Percentiles rank a stretch among this genome's conserved stretches.
These are phyloP conservation scores for Cerastoderma edule DNA, from an alignment of 2,888 invertebrate genomes.

Conservation along the genomic window DNA sequence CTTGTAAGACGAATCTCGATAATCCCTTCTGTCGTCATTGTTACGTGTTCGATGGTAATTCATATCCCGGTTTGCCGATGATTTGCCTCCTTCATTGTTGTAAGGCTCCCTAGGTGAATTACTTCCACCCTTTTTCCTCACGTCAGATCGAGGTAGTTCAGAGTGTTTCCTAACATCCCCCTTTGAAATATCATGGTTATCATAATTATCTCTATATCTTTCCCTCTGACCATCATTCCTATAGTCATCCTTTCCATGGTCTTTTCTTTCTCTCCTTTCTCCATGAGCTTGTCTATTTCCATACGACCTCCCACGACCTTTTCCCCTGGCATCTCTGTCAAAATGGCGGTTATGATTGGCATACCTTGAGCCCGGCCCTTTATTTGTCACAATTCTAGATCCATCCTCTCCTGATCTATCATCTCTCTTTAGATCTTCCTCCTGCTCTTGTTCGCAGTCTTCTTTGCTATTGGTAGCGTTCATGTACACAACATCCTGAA, in stretches of 20 bases:
- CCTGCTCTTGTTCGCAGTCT: constrained; percentile 3
- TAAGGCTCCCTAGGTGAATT: too few relatives aligned
- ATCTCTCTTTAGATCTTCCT: constrained; percentile 18
- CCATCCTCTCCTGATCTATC: constrained; percentile 15
- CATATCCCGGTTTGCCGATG: too few relatives aligned
- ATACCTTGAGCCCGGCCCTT: neutral
- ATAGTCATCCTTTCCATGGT: constrained; percentile 15
- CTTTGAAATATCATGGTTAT: neutral
- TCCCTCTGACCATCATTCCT: neutral
- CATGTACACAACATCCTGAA: constrained; percentile 35
- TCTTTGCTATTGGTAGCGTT: constrained; percentile 3
- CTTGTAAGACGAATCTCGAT: too few relatives aligned
- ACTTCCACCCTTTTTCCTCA: too few relatives aligned
- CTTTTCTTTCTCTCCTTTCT: constrained; percentile 14
- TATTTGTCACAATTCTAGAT: constrained; percentile 6
- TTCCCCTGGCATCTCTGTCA: constrained; percentile 3
- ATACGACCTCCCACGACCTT: constrained; percentile 13
- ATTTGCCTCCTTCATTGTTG: too few relatives aligned
- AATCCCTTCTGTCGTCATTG: too few relatives aligned
- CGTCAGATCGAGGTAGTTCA: neutral
- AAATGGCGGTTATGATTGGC: neutral
- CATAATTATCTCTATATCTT: neutral
- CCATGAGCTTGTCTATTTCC: neutral
- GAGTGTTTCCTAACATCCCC: neutral
- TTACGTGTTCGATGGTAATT: too few relatives aligned